These are phyloP conservation scores for Pelecanoides urinatrix DNA, from an alignment of 2,113 vertebrate genomes.

Conservation along the genomic window DNA sequence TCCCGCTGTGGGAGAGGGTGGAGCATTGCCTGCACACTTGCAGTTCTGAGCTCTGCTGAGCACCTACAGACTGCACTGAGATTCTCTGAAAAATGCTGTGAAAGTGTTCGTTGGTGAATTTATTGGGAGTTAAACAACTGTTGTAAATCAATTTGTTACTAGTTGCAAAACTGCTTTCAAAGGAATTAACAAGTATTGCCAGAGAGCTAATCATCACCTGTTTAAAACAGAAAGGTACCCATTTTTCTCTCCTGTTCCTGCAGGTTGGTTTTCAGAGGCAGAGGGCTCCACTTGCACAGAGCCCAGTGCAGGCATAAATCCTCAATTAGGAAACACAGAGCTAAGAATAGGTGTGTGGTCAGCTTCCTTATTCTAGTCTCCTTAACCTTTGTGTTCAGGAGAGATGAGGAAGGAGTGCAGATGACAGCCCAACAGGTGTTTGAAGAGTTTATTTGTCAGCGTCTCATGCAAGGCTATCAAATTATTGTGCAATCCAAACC, in stretches of 20 bases:
- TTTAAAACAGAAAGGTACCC: background rate
- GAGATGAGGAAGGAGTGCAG: constrained; percentile 89
- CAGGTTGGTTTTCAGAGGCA: background rate
- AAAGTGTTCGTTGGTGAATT: background rate
- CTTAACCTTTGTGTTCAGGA: constrained; percentile 71
- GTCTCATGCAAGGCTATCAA: constrained; percentile 98
- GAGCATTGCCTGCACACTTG: background rate
- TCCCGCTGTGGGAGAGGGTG: background rate
- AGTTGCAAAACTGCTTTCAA: background rate
- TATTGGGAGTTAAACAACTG: background rate
- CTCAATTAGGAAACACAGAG: background rate
- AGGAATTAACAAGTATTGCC: background rate
- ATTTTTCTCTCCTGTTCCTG: background rate
- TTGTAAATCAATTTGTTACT: background rate
- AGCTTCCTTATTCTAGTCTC: background rate
- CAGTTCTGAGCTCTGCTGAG: background rate
- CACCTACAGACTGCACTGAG: background rate
- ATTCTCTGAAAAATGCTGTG: background rate
- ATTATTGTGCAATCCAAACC: constrained; percentile 91
- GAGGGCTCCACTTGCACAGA: background rate
- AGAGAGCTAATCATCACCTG: background rate
- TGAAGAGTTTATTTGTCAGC: constrained; percentile 97
- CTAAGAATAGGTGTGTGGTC: background rate
- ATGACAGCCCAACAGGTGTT: constrained; percentile 95
- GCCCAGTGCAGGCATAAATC: background rate